Conservation (phyloP, 64 coral and sea anemone species). For the Montipora capricornis region DNA sequence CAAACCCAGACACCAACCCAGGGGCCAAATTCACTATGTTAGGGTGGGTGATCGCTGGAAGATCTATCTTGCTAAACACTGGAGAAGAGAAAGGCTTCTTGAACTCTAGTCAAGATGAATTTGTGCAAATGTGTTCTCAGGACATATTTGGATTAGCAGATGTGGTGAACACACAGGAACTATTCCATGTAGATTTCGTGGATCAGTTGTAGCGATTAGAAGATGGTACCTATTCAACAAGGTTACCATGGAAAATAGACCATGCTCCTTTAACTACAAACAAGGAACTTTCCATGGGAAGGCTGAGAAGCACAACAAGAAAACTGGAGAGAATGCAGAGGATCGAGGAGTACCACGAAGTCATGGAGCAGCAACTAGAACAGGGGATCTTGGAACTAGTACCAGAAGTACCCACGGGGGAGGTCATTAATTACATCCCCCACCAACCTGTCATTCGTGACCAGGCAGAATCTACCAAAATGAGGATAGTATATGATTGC, state of each 20-base stretch:
- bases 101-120: neutral
- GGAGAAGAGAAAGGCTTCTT: conserved; percentile 55
- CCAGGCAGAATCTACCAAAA: conserved; percentile 52
- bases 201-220: too few relatives aligned
- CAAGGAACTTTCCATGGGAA: too few relatives aligned
- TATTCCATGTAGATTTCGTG: too few relatives aligned
- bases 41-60: conserved; percentile 58
- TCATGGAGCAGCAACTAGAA: conserved; percentile 64
- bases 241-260: neutral
- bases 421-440: too few relatives aligned
- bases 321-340: conserved; percentile 72
- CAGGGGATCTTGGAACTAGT: conserved; percentile 58
- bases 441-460: neutral
- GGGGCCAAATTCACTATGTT: conserved; percentile 44
- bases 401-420: conserved; percentile 33
- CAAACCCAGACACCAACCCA: conserved; percentile 59
- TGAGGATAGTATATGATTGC: conserved; percentile 67
- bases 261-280: neutral
- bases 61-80: neutral
- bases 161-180: too few relatives aligned
- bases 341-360: conserved; percentile 47
- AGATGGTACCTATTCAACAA: too few relatives aligned
- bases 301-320: neutral
- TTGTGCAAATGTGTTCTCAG: too few relatives aligned
- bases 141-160: too few relatives aligned